A percentile compares a stretch with the other conserved stretches of the same genome.
Conservation (phyloP, 2,888 invertebrate genomes). For the Cephus rjabovi region DNA sequence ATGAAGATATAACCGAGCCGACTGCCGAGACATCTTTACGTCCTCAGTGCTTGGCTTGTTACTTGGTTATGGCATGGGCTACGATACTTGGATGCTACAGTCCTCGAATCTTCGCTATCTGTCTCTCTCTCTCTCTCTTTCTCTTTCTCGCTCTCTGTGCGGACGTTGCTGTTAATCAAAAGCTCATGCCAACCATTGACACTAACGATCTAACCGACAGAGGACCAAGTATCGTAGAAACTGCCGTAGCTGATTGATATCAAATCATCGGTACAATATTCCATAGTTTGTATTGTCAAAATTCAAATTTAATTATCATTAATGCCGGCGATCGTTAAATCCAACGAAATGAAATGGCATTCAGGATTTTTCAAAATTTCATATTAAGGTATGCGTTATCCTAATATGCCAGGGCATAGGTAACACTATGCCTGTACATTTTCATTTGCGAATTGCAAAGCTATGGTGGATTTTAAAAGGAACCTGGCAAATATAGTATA, state of each 20-base stretch:
- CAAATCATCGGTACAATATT: too few species aligned
- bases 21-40: slow-evolving; percentile 64
- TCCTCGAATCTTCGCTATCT: background rate
- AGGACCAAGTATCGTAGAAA: background rate
- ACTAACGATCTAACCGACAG: slow-evolving; percentile 27
- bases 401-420: too few species aligned
- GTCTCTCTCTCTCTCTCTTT: background rate
- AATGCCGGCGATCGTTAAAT: too few species aligned
- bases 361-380: too few species aligned
- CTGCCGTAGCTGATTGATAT: too few species aligned
- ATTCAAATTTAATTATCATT: too few species aligned
- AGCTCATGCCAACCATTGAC: slow-evolving; percentile 24
- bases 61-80: slow-evolving; percentile 44
- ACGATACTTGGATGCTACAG: slow-evolving; percentile 19
- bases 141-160: slow-evolving; percentile 22
- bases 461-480: slow-evolving; percentile 31
- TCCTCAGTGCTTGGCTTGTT: slow-evolving; percentile 55
- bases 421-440: slow-evolving; percentile 28
- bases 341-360: too few species aligned
- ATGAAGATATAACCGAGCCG: slow-evolving; percentile 64
- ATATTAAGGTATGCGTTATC: too few species aligned
- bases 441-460: slow-evolving; percentile 38
- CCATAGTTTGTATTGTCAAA: too few species aligned
- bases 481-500: slow-evolving; percentile 33
- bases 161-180: slow-evolving; percentile 58